Base-by-base conservation (phyloP, 2,797 vertebrate species). In the Podargus strigoides region DNA sequence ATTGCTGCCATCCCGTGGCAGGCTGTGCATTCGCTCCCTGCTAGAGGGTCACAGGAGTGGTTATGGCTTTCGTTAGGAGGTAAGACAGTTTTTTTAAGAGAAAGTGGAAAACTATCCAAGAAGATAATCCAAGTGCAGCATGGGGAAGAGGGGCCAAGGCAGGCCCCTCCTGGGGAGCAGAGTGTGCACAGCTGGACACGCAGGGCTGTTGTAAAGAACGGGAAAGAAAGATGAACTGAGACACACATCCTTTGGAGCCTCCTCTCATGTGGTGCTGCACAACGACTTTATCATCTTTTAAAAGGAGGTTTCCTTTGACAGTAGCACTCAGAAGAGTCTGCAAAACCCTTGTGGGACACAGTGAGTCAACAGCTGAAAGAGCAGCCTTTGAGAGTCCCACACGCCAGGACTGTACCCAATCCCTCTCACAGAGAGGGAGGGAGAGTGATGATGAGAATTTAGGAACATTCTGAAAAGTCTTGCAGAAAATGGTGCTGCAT, bases 401-500 rank as follows among this genome's bases (percentile, higher is more conserved):
- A 42, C 67, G 41, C 22, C 82, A 80, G 47, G 32, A 58, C 63
- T 5, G 19, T 85, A 28, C 32, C 46, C 21, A 27, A 27, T 79
- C 15, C 44, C 56, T 87, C 59, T 83, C 44, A 74, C 74, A 70
- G 76, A 91, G 76, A 87, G 27, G 75, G 36, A 89, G 37, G 37
- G 56, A 85, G 46, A 56, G 22, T 3, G 2, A 74, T 68, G 26
- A 70, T 22, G 42, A 92, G 63, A 78, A 80, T 80, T 94, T 32
- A 55, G 52, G 87, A 93, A 66, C 23, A 10, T 44, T 89, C 74
- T 91, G 70, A 75, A 11, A 93, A 89, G 70, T 67, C 66, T 85
- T 93, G 68, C 82, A 78, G 89, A 93, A 97, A 97, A 95, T 19
- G 64, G 81, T 89, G 39, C 82, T 92, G 72, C 59, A 46, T 76